Conservation (phyloP, 2,888 invertebrate genomes). For the Pilophorus perplexus region DNA sequence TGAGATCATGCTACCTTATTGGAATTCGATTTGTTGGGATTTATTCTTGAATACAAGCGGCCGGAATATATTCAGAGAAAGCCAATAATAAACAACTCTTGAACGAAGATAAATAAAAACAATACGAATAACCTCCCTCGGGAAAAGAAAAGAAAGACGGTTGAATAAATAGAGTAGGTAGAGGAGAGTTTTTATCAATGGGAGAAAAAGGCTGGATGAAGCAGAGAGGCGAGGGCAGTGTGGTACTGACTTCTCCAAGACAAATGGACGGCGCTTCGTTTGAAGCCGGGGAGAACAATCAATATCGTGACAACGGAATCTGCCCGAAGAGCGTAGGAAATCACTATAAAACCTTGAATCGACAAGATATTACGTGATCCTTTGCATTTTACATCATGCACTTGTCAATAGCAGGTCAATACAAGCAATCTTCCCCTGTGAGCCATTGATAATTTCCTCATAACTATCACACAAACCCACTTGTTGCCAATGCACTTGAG, state of each 20-base stretch:
- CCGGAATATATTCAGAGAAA: not conserved
- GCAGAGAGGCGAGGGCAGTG: constrained; percentile 3
- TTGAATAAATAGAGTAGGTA: constrained; percentile 26
- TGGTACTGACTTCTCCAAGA: constrained; percentile 30
- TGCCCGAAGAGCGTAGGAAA: not conserved
- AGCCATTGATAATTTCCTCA: no score
- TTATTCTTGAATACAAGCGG: no score
- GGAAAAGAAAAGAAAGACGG: not conserved
- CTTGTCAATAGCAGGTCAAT: no score
- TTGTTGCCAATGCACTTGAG: no score
- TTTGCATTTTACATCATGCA: no score
- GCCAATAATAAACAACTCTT: constrained; percentile 7
- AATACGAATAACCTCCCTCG: not conserved
- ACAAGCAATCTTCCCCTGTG: no score
- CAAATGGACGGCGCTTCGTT: constrained; percentile 29
- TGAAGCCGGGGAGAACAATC: constrained; percentile 21
- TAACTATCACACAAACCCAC: no score
- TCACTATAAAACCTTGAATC: no score
- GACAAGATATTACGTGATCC: not conserved
- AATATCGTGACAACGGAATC: constrained; percentile 8
- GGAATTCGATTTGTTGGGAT: no score
- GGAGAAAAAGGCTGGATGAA: no score
- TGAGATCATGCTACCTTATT: no score
- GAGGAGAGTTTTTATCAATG: constrained; percentile 13
- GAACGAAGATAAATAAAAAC: constrained; percentile 22